Evolutionary conservation across 2,113 vertebrate species (phyloP).

Genomic region (Chaenocephalus aceratus): DNA sequence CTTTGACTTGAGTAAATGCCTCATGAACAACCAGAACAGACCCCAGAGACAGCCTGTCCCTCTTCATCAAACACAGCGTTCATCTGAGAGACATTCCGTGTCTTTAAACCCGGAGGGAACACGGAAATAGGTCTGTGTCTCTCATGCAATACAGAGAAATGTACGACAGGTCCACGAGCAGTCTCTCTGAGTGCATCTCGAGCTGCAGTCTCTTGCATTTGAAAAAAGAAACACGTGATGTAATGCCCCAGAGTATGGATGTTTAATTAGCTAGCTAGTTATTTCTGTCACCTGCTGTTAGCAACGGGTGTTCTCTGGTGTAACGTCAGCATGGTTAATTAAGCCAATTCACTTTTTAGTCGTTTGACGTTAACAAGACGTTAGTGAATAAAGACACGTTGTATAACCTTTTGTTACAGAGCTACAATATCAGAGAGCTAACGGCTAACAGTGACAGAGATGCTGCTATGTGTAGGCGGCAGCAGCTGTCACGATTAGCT

Average conservation of each 20-base stretch:
- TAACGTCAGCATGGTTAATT: not conserved
- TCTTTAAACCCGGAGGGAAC: not conserved
- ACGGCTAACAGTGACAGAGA: constrained; percentile 46
- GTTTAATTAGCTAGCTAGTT: constrained; percentile 34
- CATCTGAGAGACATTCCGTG: not conserved
- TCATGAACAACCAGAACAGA: not conserved
- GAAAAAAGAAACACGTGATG: not conserved
- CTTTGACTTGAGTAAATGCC: too few relatives aligned
- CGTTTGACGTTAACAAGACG: not conserved
- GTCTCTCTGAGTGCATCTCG: not conserved
- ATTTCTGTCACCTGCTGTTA: constrained; percentile 14
- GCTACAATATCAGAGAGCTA: constrained; percentile 19
- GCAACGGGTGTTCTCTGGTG: not conserved
- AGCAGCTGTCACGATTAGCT: constrained; percentile 30
- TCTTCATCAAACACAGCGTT: not conserved
- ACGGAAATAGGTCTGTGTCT: constrained; percentile 37
- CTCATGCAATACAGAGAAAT: constrained; percentile 38
- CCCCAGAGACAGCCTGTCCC: too few relatives aligned
- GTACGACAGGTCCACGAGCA: constrained; percentile 21
- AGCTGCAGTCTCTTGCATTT: not conserved
- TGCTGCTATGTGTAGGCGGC: constrained; percentile 69
- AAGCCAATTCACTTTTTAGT: not conserved
- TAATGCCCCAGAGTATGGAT: not conserved
- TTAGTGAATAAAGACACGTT: not conserved
- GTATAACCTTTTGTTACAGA: not conserved